A percentile compares a stretch with the other conserved stretches of the same genome.
Evolutionary conservation across 1,140 invertebrate genomes (phyloP).

Genomic region (Hypsibius dujardini): DNA sequence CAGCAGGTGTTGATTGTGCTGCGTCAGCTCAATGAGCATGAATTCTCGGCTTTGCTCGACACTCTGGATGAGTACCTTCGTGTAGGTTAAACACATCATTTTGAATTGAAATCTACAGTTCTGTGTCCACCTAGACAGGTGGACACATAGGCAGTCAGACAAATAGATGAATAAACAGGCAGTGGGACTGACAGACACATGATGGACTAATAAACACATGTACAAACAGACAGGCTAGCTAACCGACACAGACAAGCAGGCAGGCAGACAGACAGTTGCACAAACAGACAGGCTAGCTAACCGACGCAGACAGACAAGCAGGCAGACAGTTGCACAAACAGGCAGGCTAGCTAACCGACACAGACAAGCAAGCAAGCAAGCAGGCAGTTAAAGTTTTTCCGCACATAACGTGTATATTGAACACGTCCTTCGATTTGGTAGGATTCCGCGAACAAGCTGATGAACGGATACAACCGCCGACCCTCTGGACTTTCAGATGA

Average conservation of each 20-base stretch:
- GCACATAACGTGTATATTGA: background rate
- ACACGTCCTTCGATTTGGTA: background rate
- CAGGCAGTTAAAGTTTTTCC: background rate
- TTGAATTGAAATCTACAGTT: background rate
- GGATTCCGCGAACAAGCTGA: background rate
- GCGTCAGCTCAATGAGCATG: slow-evolving; percentile 12
- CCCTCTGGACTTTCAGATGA: background rate
- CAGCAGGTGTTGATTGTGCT: background rate
- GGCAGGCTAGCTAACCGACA: no score
- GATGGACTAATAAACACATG: no score
- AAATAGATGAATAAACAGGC: no score
- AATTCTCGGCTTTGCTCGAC: background rate
- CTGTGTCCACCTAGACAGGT: background rate
- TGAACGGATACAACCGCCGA: background rate
- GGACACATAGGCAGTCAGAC: no score
- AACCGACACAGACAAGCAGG: no score
- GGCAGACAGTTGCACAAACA: no score
- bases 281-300: no score
- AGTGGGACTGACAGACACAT: no score
- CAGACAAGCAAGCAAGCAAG: no score
- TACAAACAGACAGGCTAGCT: no score
- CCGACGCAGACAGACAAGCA: no score
- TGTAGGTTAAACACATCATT: background rate
- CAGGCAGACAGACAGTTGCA: no score
- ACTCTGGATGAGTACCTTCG: slow-evolving; percentile 15